These are phyloP conservation scores for Neoitamus cyanurus DNA, from an alignment of 2,888 invertebrate genomes.

Conservation along the genomic window DNA sequence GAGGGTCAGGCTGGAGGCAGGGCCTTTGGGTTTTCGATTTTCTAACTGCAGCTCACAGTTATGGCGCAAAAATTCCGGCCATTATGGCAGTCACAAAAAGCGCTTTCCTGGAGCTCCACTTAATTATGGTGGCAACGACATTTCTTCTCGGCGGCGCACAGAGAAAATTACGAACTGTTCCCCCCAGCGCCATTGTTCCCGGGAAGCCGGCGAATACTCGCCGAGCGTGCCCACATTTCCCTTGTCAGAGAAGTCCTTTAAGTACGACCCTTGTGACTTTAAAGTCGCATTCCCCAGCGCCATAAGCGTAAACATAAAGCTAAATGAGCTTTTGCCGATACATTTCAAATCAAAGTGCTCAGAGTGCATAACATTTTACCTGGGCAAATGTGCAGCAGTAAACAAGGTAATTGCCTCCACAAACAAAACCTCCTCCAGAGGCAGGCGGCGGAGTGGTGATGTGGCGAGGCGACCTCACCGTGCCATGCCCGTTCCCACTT, in stretches of 20 bases:
- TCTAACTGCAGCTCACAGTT: background rate
- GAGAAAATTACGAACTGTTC: background rate
- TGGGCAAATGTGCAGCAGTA: conserved; percentile 17
- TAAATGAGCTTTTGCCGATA: conserved; percentile 27
- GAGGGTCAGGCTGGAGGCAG: background rate
- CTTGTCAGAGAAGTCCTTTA: background rate
- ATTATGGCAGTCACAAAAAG: background rate
- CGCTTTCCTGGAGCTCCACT: background rate
- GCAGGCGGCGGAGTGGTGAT: background rate
- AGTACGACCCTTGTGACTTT: background rate
- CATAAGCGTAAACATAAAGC: conserved; percentile 1
- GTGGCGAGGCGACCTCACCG: background rate
- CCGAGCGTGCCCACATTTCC: background rate
- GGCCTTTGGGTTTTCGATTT: background rate
- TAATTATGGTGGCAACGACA: background rate
- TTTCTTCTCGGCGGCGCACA: background rate
- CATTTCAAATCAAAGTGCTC: conserved; percentile 36
- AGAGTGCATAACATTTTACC: conserved; percentile 30
- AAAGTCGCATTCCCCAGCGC: background rate
- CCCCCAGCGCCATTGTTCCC: background rate
- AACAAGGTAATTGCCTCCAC: conserved; percentile 13
- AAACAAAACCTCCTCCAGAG: background rate
- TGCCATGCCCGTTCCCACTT: background rate
- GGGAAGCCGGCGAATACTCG: background rate
- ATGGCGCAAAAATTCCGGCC: background rate